Evolutionary conservation across 2,797 vertebrate genomes (phyloP), one percentile per base, ranked within the genome.

Genomic region (Myotis planiceps): DNA sequence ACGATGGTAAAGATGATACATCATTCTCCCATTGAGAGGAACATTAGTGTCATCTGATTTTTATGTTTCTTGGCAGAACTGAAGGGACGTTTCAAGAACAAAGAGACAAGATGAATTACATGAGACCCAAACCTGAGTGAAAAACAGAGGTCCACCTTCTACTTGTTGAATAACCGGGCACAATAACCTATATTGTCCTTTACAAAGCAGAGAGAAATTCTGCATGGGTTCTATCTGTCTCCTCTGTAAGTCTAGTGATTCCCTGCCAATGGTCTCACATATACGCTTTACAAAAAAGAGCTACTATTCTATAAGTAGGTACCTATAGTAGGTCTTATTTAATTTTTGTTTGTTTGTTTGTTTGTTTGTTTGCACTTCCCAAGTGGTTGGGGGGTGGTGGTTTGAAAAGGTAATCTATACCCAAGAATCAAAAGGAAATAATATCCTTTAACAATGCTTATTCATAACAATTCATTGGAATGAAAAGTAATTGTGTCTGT

Each of bases 31-130:
- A 63, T n/a, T 21, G 45, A 92, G 19, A 78, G 90, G 69, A 90
- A 68, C 37, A 68, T 76, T 60, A 66, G n/a, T 23, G 32, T 32
- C 58, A 78, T 58, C 68, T 53, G 72, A 74, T 78, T 84, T 72
- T 89, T 89, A 86, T 75, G 45, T 82, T 96, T 90, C 65, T 92
- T 87, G 47, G 69, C 51, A 91, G 66, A 85, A 87, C 53, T 49
- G 63, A 95, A 92, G 72, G 65, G 51, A 95, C 69, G 37, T 63
- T 85, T 19, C 19, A 78, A 91, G 82, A 95, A 91, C 51, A 80
- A 82, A 88, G 34, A 55, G 5, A 63, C 10, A 18, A 84, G 65
- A 53, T 49, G 65, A 92, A 87, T 87, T 72, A 76, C 95, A 42
- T 69, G 66, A n/a, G 83, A 53, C 47, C 12, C n/a, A 72, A 21